A percentile compares a stretch with the other conserved stretches of the same genome.
Evolutionary conservation across 2,888 invertebrate species (phyloP).

Genomic region (Galeruca laticollis): DNA sequence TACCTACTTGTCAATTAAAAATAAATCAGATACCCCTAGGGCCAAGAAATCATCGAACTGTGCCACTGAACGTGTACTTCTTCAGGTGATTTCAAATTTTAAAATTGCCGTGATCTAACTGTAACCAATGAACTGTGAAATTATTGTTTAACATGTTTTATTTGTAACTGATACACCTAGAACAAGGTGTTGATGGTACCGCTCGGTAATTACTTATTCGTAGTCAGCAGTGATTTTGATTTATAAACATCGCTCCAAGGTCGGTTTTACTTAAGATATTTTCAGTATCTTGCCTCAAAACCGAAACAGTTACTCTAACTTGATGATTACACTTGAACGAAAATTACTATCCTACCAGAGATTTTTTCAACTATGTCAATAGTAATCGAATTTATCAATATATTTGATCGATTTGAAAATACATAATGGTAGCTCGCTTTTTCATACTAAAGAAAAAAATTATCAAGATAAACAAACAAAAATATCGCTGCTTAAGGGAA

Average conservation of each 20-base stretch:
- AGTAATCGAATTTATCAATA: not conserved
- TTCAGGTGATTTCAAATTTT: slow-evolving; percentile 56
- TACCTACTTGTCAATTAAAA: slow-evolving; percentile 27
- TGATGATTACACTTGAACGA: not conserved
- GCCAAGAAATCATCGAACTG: slow-evolving; percentile 36
- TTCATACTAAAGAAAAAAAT: not conserved
- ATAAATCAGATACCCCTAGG: slow-evolving; percentile 25
- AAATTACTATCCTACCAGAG: slow-evolving; percentile 3
- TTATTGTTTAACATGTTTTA: slow-evolving; percentile 55
- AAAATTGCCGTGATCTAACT: slow-evolving; percentile 51
- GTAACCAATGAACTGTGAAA: slow-evolving; percentile 59
- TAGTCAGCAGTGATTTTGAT: slow-evolving; percentile 22
- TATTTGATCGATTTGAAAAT: slow-evolving; percentile 2
- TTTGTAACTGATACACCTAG: slow-evolving; percentile 40
- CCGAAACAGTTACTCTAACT: slow-evolving; percentile 14
- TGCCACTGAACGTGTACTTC: slow-evolving; percentile 45
- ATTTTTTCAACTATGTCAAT: not conserved
- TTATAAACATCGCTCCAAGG: slow-evolving; percentile 25
- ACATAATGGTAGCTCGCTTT: too few relatives aligned
- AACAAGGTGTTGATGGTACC: slow-evolving; percentile 40
- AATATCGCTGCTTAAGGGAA: too few relatives aligned
- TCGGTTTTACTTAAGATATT: slow-evolving; percentile 24
- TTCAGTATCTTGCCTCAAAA: slow-evolving; percentile 12
- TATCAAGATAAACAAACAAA: not conserved
- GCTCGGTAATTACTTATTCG: slow-evolving; percentile 36